phyloP scores from a whole-genome alignment of 2,888 invertebrate species.

The Saturnia japonica region DNA sequence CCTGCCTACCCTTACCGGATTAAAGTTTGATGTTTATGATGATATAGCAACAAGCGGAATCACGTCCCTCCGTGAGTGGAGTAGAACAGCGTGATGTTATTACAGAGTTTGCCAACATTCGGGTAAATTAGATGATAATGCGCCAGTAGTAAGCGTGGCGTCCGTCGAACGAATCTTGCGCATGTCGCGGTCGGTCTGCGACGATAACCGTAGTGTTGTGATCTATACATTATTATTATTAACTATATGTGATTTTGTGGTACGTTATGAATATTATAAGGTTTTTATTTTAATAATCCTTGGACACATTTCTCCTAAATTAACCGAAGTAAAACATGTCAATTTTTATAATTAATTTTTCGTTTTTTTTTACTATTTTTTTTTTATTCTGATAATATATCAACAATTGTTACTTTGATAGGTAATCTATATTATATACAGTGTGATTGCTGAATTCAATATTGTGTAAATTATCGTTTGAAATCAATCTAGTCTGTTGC shows the following conservation, averaged over 20 bases:
- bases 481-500: too few relatives aligned
- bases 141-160: conserved; percentile 1
- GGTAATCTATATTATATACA: background rate
- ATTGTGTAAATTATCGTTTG: background rate
- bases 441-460: background rate
- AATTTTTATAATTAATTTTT: background rate
- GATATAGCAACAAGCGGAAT: background rate
- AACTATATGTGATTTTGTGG: conserved; percentile 6
- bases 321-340: background rate
- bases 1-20: background rate
- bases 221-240: background rate
- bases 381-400: background rate
- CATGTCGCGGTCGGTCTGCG: background rate
- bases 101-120: conserved; percentile 7
- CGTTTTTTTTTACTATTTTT: background rate
- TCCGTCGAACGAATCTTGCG: conserved; percentile 8
- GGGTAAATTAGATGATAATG: conserved; percentile 12
- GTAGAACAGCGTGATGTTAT: background rate
- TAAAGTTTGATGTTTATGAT: background rate
- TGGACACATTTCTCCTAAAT: background rate
- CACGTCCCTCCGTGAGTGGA: background rate
- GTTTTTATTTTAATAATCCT: background rate
- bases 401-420: background rate
- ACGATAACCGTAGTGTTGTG: background rate
- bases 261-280: background rate